Percentiles rank a stretch among this genome's conserved stretches.
Conservation (phyloP, 2,888 invertebrate species). For the Callimorpha dominula region DNA sequence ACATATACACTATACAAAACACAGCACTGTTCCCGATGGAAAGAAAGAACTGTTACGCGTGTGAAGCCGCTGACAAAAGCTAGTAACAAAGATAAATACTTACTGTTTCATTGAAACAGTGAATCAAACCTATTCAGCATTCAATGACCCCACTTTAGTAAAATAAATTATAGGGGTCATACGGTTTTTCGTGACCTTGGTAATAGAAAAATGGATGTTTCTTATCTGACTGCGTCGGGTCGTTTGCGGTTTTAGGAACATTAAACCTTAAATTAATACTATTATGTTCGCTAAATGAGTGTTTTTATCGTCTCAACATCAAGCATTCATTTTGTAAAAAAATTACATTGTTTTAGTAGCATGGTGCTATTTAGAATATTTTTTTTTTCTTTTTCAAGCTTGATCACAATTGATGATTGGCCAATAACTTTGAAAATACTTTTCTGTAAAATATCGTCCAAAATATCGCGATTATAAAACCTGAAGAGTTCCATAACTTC, state of each 20-base stretch:
- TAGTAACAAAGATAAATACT: not conserved
- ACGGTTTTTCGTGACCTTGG: not conserved
- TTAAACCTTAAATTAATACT: conserved; percentile 2
- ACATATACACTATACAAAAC: too few relatives aligned
- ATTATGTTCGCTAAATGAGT: not conserved
- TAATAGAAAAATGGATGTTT: not conserved
- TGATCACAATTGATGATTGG: too few relatives aligned
- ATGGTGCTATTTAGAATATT: not conserved
- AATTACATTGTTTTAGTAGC: not conserved
- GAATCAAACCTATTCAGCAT: not conserved
- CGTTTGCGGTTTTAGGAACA: conserved; percentile 4
- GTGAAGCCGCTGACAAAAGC: not conserved
- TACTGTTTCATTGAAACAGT: not conserved
- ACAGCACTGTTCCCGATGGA: not conserved
- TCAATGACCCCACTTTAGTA: not conserved
- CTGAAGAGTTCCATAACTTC: too few relatives aligned
- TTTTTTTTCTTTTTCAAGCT: too few relatives aligned
- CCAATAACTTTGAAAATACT: too few relatives aligned
- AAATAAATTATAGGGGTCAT: not conserved
- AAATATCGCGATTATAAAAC: too few relatives aligned
- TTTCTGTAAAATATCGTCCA: too few relatives aligned
- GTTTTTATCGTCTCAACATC: not conserved
- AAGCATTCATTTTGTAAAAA: not conserved
- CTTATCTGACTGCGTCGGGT: not conserved
- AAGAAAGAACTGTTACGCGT: not conserved